Conservation (phyloP, 2,888 invertebrate species). For the Cheilosia vulpina region DNA sequence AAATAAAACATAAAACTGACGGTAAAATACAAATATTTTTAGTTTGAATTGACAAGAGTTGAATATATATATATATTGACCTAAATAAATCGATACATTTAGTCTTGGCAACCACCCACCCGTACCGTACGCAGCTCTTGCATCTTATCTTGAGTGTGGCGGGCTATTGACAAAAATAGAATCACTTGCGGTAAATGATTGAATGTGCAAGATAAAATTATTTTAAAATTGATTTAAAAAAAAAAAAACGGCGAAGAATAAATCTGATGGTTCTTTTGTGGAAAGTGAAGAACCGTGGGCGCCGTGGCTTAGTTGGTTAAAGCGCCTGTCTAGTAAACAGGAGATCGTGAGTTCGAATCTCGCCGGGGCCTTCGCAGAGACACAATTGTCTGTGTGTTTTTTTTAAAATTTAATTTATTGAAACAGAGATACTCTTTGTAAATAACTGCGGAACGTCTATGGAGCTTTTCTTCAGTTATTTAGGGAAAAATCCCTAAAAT, state of each 20-base stretch:
- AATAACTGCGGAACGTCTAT: too few species aligned
- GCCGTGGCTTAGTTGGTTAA: slow-evolving; percentile 84
- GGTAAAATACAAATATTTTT: too few species aligned
- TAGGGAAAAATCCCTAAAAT: too few species aligned
- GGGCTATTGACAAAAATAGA: background rate
- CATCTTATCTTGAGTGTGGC: background rate
- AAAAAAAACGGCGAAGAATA: background rate
- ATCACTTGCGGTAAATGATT: background rate
- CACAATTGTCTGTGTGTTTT: background rate
- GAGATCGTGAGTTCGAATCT: slow-evolving; percentile 81
- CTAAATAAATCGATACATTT: too few species aligned
- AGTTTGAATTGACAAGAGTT: too few species aligned
- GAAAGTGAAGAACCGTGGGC: slow-evolving; percentile 75
- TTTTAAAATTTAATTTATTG: background rate
- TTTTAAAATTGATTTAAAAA: background rate
- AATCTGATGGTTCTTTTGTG: background rate
- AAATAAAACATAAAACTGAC: too few species aligned
- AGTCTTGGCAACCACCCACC: too few species aligned
- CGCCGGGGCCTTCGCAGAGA: slow-evolving; percentile 77
- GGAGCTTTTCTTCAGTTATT: too few species aligned
- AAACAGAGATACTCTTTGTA: too few species aligned
- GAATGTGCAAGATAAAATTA: background rate
- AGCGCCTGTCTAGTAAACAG: slow-evolving; percentile 84
- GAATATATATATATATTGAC: too few species aligned
- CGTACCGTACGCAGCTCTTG: background rate